Percentiles rank a stretch among this genome's conserved stretches.
phyloP scores from a whole-genome alignment of 2,888 invertebrate species.

The Thumatha senex region DNA sequence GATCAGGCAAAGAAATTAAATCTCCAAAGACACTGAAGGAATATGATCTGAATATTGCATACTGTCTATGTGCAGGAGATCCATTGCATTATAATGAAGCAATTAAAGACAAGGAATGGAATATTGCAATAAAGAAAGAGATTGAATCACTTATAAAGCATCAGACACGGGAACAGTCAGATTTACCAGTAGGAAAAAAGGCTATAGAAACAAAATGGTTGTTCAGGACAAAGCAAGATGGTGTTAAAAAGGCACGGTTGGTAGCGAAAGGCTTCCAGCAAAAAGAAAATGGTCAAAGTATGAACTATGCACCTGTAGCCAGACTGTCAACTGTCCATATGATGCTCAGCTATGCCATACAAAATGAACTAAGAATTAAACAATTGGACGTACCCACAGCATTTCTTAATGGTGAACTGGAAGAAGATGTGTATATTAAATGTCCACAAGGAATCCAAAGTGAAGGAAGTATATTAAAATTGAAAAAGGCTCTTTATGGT shows the following conservation, averaged over 20 bases:
- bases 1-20: background rate
- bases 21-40: background rate
- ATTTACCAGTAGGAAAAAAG: background rate
- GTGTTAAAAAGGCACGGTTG: background rate
- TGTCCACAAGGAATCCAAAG: background rate
- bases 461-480: background rate
- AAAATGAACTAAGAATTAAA: background rate
- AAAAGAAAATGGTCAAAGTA: background rate
- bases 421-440: background rate
- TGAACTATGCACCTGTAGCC: background rate
- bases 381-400: background rate
- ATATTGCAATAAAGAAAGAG: slow-evolving; percentile 1
- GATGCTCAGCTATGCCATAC: background rate
- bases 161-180: background rate
- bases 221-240: background rate
- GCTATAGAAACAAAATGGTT: background rate
- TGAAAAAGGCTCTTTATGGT: background rate
- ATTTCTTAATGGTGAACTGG: background rate
- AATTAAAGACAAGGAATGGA: background rate
- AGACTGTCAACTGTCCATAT: background rate
- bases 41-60: background rate
- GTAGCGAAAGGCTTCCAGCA: slow-evolving; percentile 3
- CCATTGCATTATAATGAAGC: background rate
- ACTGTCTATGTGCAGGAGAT: background rate
- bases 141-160: too few relatives aligned